phyloP scores from a whole-genome alignment of 64 coral and sea anemone species.

The Anthopleura sola region DNA sequence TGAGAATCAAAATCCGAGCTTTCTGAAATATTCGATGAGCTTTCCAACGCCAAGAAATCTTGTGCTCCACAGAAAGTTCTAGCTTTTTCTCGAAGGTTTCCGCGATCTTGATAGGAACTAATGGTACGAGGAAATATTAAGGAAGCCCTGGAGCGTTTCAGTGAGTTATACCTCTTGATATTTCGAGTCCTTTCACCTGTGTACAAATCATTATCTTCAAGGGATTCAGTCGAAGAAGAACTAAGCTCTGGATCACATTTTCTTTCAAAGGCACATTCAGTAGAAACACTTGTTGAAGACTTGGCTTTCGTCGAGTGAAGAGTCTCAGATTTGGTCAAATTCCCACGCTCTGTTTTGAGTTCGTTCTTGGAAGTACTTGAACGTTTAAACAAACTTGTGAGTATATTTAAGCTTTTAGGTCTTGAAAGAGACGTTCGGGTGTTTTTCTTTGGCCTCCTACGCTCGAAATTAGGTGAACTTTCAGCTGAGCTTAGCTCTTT shows the following conservation, averaged over 20 bases:
- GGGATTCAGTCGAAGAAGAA: conserved; percentile 51
- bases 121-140: conserved; percentile 37
- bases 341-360: conserved; percentile 51
- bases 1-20: conserved; percentile 18
- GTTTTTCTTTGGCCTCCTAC: conserved; percentile 45
- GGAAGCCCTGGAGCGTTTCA: conserved; percentile 54
- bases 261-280: conserved; percentile 17
- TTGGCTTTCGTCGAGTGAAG: conserved; percentile 1
- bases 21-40: conserved; percentile 15
- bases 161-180: conserved; percentile 49
- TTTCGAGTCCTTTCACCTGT: not conserved
- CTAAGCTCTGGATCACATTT: conserved; percentile 18
- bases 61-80: conserved; percentile 31
- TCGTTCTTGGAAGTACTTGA: conserved; percentile 30
- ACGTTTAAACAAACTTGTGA: conserved; percentile 72
- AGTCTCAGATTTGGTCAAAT: not conserved
- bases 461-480: conserved; percentile 27
- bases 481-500: not conserved
- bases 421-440: conserved; percentile 33
- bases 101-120: not conserved
- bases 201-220: not conserved
- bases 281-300: conserved; percentile 1
- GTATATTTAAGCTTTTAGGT: conserved; percentile 74
- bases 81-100: conserved; percentile 47
- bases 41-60: conserved; percentile 27